These are phyloP conservation scores for Cichlasoma orientale DNA, from an alignment of 2,797 vertebrate genomes.

Conservation along the genomic window DNA sequence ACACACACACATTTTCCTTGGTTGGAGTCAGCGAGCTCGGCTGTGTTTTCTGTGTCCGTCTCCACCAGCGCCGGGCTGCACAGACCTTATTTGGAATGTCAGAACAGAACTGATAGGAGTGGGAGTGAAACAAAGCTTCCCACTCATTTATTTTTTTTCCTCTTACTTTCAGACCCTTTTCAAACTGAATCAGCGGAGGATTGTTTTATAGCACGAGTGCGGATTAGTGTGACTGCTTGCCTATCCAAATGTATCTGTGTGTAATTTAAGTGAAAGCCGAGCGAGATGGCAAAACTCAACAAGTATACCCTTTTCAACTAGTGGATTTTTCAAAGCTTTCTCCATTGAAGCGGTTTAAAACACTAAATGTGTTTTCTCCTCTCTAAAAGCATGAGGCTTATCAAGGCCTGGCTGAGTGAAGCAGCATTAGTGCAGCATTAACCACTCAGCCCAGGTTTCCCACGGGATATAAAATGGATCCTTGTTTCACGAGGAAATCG, in stretches of 20 bases:
- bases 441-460: slow-evolving; percentile 77
- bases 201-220: slow-evolving; percentile 50
- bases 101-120: slow-evolving; percentile 76
- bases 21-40: slow-evolving; percentile 65
- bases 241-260: slow-evolving; percentile 47
- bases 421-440: slow-evolving; percentile 78
- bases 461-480: slow-evolving; percentile 77
- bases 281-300: slow-evolving; percentile 64
- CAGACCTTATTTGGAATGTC: slow-evolving; percentile 83
- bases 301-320: slow-evolving; percentile 55
- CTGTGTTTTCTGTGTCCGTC: slow-evolving; percentile 68
- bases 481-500: slow-evolving; percentile 68
- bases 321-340: slow-evolving; percentile 56
- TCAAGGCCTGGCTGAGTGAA: slow-evolving; percentile 73
- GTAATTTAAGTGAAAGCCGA: slow-evolving; percentile 54
- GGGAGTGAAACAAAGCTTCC: slow-evolving; percentile 78
- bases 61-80: slow-evolving; percentile 67
- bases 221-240: slow-evolving; percentile 52
- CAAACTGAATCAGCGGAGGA: slow-evolving; percentile 35
- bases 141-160: slow-evolving; percentile 65
- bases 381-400: slow-evolving; percentile 72
- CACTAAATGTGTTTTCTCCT: slow-evolving; percentile 68
- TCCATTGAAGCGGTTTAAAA: slow-evolving; percentile 66
- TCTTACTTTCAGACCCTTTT: slow-evolving; percentile 56
- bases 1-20: slow-evolving; percentile 64